Percentiles rank a stretch among this genome's conserved stretches.
Evolutionary conservation across 2,888 invertebrate species (phyloP).

Genomic region (Erebia ligea): DNA sequence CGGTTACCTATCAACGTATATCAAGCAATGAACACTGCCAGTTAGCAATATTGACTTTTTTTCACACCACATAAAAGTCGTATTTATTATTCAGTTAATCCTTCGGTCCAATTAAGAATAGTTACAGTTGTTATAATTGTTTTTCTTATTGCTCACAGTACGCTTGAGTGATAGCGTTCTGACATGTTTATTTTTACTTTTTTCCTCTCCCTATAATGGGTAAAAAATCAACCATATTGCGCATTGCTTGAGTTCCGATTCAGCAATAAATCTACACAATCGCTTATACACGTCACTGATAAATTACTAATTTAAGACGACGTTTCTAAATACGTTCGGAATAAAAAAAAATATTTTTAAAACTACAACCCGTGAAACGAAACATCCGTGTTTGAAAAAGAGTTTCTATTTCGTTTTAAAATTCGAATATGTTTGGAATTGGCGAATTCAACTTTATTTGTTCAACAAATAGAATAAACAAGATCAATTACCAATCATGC

Average conservation of each 20-base stretch:
- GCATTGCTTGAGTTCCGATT: constrained; percentile 15
- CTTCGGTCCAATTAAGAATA: constrained; percentile 71
- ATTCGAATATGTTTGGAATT: neutral
- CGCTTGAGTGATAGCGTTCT: constrained; percentile 57
- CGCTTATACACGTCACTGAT: constrained; percentile 40
- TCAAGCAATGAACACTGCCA: constrained; percentile 50
- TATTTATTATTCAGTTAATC: constrained; percentile 70
- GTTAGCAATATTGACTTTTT: constrained; percentile 51
- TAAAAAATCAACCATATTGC: constrained; percentile 32
- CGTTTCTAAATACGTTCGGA: constrained; percentile 40
- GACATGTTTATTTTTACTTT: constrained; percentile 37
- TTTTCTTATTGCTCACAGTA: constrained; percentile 62
- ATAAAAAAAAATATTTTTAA: constrained; percentile 34
- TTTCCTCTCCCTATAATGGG: constrained; percentile 23
- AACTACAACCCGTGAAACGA: constrained; percentile 26
- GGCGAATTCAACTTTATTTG: neutral
- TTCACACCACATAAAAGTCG: constrained; percentile 56
- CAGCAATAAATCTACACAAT: constrained; percentile 12
- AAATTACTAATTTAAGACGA: constrained; percentile 44
- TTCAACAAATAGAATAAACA: too few relatives aligned
- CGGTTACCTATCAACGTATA: constrained; percentile 61
- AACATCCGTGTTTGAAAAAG: constrained; percentile 18
- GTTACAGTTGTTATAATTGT: constrained; percentile 65
- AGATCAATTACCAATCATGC: too few relatives aligned
- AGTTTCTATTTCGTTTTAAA: neutral